phyloP scores from a whole-genome alignment of 1,140 invertebrate genomes.

The Chironomus tepperi region DNA sequence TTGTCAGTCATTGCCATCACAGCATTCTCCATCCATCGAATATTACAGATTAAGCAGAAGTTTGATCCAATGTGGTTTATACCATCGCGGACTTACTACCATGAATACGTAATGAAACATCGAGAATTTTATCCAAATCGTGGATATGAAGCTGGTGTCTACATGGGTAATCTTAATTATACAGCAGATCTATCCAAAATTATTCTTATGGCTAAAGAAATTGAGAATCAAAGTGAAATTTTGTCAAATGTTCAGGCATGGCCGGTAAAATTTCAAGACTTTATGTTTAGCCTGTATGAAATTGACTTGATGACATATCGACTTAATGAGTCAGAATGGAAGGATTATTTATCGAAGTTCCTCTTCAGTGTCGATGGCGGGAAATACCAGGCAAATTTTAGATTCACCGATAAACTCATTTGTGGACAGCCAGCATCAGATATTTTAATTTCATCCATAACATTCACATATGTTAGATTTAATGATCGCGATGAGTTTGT shows the following conservation, averaged over 20 bases:
- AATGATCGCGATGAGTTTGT: constrained; percentile 54
- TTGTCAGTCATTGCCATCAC: constrained; percentile 48
- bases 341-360: constrained; percentile 57
- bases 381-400: constrained; percentile 58
- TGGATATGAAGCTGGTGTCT: constrained; percentile 55
- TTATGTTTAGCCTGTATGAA: constrained; percentile 45
- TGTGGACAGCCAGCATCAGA: constrained; percentile 50
- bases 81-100: constrained; percentile 58
- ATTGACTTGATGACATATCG: constrained; percentile 43
- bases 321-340: constrained; percentile 47
- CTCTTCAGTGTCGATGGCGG: constrained; percentile 57
- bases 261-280: constrained; percentile 52
- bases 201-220: constrained; percentile 43
- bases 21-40: constrained; percentile 50
- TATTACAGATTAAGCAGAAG: constrained; percentile 56
- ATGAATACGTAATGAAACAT: constrained; percentile 47
- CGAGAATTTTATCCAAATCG: constrained; percentile 50
- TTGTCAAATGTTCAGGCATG: constrained; percentile 51
- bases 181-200: constrained; percentile 52
- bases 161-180: constrained; percentile 59
- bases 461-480: constrained; percentile 54
- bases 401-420: constrained; percentile 48
- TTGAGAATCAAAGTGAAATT: constrained; percentile 46
- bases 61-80: constrained; percentile 74
- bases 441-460: constrained; percentile 49